These are phyloP conservation scores for Colostygia pectinataria DNA, from an alignment of 2,888 invertebrate genomes.

Conservation along the genomic window DNA sequence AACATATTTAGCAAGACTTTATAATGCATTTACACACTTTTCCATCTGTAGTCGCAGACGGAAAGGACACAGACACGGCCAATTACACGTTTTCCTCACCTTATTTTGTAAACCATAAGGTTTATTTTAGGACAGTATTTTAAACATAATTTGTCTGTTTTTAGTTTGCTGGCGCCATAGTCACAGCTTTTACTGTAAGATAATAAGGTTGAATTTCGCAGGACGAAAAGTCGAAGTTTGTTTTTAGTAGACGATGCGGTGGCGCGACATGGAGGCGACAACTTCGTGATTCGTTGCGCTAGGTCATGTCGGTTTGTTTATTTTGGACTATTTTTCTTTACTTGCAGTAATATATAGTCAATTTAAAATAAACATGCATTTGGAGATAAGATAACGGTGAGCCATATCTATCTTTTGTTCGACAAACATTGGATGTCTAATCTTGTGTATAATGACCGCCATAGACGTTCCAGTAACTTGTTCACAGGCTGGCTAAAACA, in stretches of 20 bases:
- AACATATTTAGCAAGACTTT: constrained; percentile 26
- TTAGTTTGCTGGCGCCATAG: constrained; percentile 21
- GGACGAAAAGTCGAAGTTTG: constrained; percentile 26
- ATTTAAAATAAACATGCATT: constrained; percentile 4
- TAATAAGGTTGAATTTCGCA: constrained; percentile 16
- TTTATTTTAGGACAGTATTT: constrained; percentile 17
- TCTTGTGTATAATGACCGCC: no score
- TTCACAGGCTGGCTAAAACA: no score
- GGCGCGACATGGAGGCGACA: constrained; percentile 49
- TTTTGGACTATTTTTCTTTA: constrained; percentile 40
- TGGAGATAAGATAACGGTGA: not conserved
- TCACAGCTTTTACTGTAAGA: constrained; percentile 1
- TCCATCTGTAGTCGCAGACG: constrained; percentile 27
- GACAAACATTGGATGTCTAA: not conserved
- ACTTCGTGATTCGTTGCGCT: constrained; percentile 49
- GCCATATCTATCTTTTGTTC: not conserved
- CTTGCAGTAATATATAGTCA: constrained; percentile 8
- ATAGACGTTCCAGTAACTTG: no score
- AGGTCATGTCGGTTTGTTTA: constrained; percentile 49
- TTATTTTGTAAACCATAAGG: constrained; percentile 24
- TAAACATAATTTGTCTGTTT: constrained; percentile 18
- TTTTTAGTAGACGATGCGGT: constrained; percentile 35
- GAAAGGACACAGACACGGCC: constrained; percentile 23
- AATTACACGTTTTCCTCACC: constrained; percentile 6
- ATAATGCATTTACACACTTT: constrained; percentile 29